These are phyloP conservation scores for Sinocyclocheilus anophthalmus DNA, from an alignment of 2,113 vertebrate genomes.

Conservation along the genomic window DNA sequence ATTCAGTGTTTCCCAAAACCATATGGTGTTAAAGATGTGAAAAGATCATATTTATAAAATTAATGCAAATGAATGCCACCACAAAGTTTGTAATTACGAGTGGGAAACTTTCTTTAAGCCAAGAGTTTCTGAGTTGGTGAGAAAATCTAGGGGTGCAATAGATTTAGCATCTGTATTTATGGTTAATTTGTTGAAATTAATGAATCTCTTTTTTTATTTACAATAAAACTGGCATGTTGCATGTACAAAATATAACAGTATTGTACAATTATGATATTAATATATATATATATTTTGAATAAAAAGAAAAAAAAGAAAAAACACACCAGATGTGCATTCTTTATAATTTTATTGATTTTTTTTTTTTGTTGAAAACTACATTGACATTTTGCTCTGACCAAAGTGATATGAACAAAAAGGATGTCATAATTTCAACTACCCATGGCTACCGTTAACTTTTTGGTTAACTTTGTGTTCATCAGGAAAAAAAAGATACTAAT, in stretches of 20 bases:
- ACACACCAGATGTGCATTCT: neutral
- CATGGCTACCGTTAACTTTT: too few relatives aligned
- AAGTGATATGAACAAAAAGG: neutral
- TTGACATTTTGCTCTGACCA: neutral
- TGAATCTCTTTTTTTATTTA: neutral
- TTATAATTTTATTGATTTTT: neutral
- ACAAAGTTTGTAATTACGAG: neutral
- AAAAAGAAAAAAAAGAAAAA: neutral
- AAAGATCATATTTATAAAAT: neutral
- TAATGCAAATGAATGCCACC: neutral
- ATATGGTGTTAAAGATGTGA: neutral
- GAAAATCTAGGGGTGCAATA: neutral
- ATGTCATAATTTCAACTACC: neutral
- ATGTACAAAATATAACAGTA: neutral
- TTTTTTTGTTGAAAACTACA: neutral
- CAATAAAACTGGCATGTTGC: neutral
- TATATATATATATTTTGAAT: neutral
- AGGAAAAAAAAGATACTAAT: too few relatives aligned
- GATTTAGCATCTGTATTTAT: neutral
- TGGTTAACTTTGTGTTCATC: too few relatives aligned
- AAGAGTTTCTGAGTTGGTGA: neutral
- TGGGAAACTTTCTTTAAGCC: neutral
- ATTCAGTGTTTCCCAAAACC: neutral
- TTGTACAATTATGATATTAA: neutral
- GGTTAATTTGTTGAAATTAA: neutral